These are phyloP conservation scores for Anthrax anthrax DNA, from an alignment of 2,888 invertebrate species.

Conservation along the genomic window DNA sequence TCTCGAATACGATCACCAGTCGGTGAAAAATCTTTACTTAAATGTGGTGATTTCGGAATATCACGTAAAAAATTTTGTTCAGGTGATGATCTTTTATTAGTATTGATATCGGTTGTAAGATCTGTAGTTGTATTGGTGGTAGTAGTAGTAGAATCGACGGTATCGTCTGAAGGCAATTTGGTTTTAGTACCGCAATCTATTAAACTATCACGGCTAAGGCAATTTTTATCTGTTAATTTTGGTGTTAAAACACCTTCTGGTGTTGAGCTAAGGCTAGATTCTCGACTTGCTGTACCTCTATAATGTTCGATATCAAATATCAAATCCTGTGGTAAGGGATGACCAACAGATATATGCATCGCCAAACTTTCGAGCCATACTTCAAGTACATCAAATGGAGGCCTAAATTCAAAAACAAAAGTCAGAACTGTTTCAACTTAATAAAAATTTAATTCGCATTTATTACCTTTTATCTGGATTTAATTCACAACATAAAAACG, in stretches of 20 bases:
- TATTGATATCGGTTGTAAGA: background rate
- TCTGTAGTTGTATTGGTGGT: background rate
- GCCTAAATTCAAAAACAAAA: slow-evolving; percentile 38
- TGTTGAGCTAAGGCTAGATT: slow-evolving; percentile 29
- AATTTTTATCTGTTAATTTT: slow-evolving; percentile 17
- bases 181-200: slow-evolving; percentile 13
- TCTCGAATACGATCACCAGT: slow-evolving; percentile 32
- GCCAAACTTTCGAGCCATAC: slow-evolving; percentile 75
- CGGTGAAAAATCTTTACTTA: slow-evolving; percentile 34
- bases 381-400: slow-evolving; percentile 78
- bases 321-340: slow-evolving; percentile 48
- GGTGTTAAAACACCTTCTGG: slow-evolving; percentile 31
- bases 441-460: background rate
- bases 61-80: slow-evolving; percentile 15
- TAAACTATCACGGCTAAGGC: slow-evolving; percentile 30
- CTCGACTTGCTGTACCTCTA: slow-evolving; percentile 34
- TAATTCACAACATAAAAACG: slow-evolving; percentile 79
- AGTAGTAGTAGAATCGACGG: background rate
- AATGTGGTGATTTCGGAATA: slow-evolving; percentile 33
- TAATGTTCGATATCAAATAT: slow-evolving; percentile 64
- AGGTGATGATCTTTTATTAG: background rate
- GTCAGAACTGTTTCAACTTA: background rate
- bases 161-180: background rate
- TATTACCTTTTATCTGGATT: slow-evolving; percentile 72
- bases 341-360: slow-evolving; percentile 52